Evolutionary conservation across 2,797 vertebrate species (phyloP).

Genomic region (Sandelia bainsii): DNA sequence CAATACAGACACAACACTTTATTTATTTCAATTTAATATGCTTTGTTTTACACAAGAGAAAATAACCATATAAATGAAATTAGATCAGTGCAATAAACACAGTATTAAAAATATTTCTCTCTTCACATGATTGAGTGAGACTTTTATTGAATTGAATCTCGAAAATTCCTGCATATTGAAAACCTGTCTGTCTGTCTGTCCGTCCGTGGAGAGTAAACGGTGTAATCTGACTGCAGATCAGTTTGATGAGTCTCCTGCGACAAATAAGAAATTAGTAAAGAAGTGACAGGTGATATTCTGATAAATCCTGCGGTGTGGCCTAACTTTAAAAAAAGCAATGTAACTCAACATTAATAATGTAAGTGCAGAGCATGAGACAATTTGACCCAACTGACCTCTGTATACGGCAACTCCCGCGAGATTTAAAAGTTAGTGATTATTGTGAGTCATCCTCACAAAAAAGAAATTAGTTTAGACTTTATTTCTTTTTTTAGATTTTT

Average conservation of each 20-base stretch:
- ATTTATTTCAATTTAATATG: slow-evolving; percentile 17
- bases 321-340: neutral
- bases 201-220: slow-evolving; percentile 26
- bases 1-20: neutral
- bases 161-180: slow-evolving; percentile 64
- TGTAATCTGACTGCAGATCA: slow-evolving; percentile 57
- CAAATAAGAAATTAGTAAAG: slow-evolving; percentile 32
- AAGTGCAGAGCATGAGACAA: neutral
- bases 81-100: slow-evolving; percentile 18
- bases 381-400: slow-evolving; percentile 16
- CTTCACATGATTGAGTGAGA: slow-evolving; percentile 34
- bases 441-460: neutral
- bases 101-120: slow-evolving; percentile 21
- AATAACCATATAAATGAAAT: slow-evolving; percentile 28
- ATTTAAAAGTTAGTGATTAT: neutral
- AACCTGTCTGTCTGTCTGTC: slow-evolving; percentile 42
- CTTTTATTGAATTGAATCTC: slow-evolving; percentile 44
- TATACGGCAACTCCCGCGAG: slow-evolving; percentile 5
- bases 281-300: slow-evolving; percentile 38
- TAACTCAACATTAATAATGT: neutral
- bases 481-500: slow-evolving; percentile 1
- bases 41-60: slow-evolving; percentile 21
- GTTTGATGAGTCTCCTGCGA: slow-evolving; percentile 48
- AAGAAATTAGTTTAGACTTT: neutral
- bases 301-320: neutral